Evolutionary conservation across 37 sponge, comb jelly and placozoan species (phyloP), one percentile per base, ranked within the genome.

Genomic region (Haliclona indistincta): DNA sequence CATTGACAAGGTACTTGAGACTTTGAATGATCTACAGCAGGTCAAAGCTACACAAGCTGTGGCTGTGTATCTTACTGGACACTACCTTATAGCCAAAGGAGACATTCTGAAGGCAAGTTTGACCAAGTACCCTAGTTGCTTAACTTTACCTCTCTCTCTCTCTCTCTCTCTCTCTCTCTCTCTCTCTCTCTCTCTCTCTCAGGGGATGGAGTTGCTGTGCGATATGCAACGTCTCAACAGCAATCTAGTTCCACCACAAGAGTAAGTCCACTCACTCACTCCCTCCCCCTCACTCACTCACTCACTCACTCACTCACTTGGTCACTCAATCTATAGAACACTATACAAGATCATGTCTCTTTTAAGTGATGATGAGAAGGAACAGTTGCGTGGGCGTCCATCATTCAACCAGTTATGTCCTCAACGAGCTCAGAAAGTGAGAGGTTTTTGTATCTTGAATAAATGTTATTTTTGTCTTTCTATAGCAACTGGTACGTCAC

Each of bases 11-110:
- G 81, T 71, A 5, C 44, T 80, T 22, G 53, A 15, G 35, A 23
- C 28, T 4, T 47, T 80, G 47, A 36, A 61, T 4, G 81, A 80
- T 19, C 38, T 80, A 42, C 38, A 33, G 35, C 17, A 60, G 52
- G 67, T 56, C 52, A 67, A 54, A 10, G 42, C 58, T 28, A 67
- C 74, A 3, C 56, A 74, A 33, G 75, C 83, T 3, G 67, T 74
- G 68, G 74, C 75, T 67, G 56, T 83, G 36, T 83, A 67, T 42
- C 51, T 83, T 26, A 34, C 33, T 54, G 83, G 38, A 26, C 74
- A 51, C 83, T 83, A 83, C 43, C 69, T 30, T 17, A 76, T 58
- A 8, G 60, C 60, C 22, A 58, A 20, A n/a, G 60, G 60, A 20
- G 25, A 58, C 28, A 26, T 58, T 7, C 7, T 58, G 25, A 58